Evolutionary conservation across 2,113 vertebrate genomes (phyloP).

Genomic region (Cavia porcellus): DNA sequence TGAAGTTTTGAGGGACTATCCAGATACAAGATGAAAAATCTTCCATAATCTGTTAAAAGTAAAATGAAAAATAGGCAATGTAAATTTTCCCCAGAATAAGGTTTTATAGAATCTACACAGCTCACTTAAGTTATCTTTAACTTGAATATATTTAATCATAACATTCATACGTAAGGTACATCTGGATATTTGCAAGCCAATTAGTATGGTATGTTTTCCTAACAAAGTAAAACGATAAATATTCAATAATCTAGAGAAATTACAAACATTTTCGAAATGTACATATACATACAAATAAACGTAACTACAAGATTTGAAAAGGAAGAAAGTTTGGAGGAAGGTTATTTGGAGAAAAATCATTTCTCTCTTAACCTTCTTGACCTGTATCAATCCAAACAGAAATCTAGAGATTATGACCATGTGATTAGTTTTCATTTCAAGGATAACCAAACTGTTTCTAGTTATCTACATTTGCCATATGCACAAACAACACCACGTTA

Average conservation of each 20-base stretch:
- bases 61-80: background rate
- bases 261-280: conserved; percentile 22
- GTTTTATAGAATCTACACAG: conserved; percentile 28
- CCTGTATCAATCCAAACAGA: conserved; percentile 73
- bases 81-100: background rate
- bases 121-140: background rate
- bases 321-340: conserved; percentile 23
- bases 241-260: conserved; percentile 52
- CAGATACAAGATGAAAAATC: background rate
- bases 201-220: conserved; percentile 66
- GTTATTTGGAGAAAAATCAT: conserved; percentile 70
- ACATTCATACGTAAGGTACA: conserved; percentile 53
- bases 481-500: conserved; percentile 48
- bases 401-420: conserved; percentile 71
- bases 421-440: conserved; percentile 74
- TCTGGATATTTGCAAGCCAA: conserved; percentile 60
- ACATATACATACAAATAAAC: background rate
- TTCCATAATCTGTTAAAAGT: background rate
- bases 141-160: conserved; percentile 19
- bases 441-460: conserved; percentile 60
- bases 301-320: background rate
- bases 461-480: conserved; percentile 64
- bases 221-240: conserved; percentile 54
- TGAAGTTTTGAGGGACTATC: background rate
- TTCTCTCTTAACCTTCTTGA: conserved; percentile 61